phyloP scores from a whole-genome alignment of 2,113 vertebrate species.

The Sisor rabdophorus region DNA sequence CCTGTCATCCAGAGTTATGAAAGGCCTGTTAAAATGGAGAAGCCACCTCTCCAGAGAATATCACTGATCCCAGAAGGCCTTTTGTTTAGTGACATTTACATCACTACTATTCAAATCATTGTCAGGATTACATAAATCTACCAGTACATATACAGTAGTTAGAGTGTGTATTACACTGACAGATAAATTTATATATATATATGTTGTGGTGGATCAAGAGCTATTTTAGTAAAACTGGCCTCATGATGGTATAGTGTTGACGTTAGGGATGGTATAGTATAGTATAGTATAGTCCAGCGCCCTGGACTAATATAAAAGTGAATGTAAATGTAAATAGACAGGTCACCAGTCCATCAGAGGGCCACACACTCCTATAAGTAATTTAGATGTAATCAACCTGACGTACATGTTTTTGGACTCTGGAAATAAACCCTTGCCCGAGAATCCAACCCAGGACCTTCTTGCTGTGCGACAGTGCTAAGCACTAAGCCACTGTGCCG shows the following conservation, averaged over 20 bases:
- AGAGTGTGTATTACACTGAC: not conserved
- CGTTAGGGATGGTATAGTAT: too few relatives aligned
- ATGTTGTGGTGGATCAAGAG: not conserved
- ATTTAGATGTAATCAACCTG: too few relatives aligned
- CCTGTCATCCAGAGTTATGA: conserved; percentile 43
- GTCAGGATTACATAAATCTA: conserved; percentile 6
- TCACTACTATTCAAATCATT: conserved; percentile 14
- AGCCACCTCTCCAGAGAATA: conserved; percentile 43
- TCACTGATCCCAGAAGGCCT: conserved; percentile 30
- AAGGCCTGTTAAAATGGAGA: conserved; percentile 51
- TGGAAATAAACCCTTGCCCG: too few relatives aligned
- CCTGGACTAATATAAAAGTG: too few relatives aligned
- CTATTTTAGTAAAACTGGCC: not conserved
- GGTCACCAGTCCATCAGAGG: too few relatives aligned
- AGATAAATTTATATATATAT: not conserved
- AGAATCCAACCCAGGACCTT: too few relatives aligned
- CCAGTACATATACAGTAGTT: not conserved
- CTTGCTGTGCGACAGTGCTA: too few relatives aligned
- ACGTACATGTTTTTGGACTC: too few relatives aligned
- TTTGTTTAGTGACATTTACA: conserved; percentile 42
- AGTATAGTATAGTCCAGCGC: too few relatives aligned
- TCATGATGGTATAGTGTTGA: not conserved
- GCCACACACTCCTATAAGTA: too few relatives aligned
- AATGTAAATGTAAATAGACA: too few relatives aligned
- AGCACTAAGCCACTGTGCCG: too few relatives aligned